These are phyloP conservation scores for Catajapyx aquilonaris DNA, from an alignment of 1,140 invertebrate genomes.

Conservation along the genomic window DNA sequence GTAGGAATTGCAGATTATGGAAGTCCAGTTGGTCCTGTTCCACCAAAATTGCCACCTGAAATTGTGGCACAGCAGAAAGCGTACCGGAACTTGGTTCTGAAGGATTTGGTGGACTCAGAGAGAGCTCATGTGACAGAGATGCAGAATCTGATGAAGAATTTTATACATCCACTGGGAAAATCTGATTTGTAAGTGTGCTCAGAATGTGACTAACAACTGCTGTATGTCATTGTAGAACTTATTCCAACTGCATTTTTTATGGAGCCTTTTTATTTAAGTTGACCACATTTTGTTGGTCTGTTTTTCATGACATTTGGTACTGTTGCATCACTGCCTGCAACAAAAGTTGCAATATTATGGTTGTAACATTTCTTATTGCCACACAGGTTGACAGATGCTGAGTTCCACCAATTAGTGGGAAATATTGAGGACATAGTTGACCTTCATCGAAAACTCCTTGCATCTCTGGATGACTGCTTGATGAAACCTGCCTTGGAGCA, in stretches of 20 bases:
- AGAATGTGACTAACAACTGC: too few species aligned
- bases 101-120: slow-evolving; percentile 84
- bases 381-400: slow-evolving; percentile 64
- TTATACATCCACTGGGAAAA: slow-evolving; percentile 60
- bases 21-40: too few species aligned
- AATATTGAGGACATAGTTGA: slow-evolving; percentile 74
- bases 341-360: too few species aligned
- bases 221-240: too few species aligned
- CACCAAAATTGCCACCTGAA: slow-evolving; percentile 31
- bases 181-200: slow-evolving; percentile 65
- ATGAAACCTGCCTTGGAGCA: slow-evolving; percentile 46
- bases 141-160: slow-evolving; percentile 60
- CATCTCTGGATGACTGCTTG: slow-evolving; percentile 49
- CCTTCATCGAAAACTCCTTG: slow-evolving; percentile 55
- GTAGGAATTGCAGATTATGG: too few species aligned
- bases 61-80: slow-evolving; percentile 32
- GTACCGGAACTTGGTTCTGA: slow-evolving; percentile 62
- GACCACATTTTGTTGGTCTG: too few species aligned
- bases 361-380: too few species aligned
- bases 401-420: slow-evolving; percentile 64
- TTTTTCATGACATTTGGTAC: too few species aligned
- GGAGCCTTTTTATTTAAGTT: too few species aligned
- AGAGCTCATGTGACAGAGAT: slow-evolving; percentile 70
- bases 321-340: too few species aligned
- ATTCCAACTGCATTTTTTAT: too few species aligned